Evolutionary conservation across 2,113 vertebrate genomes (phyloP).

Genomic region (Psammodynastes pulverulentus): DNA sequence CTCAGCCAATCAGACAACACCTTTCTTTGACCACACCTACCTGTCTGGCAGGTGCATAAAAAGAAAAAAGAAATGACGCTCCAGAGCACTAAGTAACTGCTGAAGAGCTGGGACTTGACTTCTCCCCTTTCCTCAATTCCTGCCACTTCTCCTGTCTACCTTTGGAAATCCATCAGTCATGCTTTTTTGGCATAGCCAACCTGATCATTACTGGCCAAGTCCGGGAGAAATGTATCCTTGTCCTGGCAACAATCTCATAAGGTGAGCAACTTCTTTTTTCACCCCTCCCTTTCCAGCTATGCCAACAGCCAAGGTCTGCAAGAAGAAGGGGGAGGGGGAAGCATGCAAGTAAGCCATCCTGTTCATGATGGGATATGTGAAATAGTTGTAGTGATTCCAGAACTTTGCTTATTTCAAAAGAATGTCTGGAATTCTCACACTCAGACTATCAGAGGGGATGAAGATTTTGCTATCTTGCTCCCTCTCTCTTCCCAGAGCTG

Average conservation of each 20-base stretch:
- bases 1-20: background rate
- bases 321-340: too few relatives aligned
- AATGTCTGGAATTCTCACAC: background rate
- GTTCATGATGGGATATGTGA: background rate
- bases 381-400: background rate
- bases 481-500: background rate
- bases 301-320: background rate
- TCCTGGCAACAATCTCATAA: constrained; percentile 38
- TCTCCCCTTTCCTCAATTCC: background rate
- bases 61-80: background rate
- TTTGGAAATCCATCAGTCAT: constrained; percentile 25
- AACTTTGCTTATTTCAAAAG: background rate
- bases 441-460: background rate
- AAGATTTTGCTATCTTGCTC: background rate
- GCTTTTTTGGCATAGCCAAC: constrained; percentile 63
- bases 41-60: constrained; percentile 11
- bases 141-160: background rate
- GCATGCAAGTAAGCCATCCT: background rate
- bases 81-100: background rate
- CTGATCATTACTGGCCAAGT: constrained; percentile 51
- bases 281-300: too few relatives aligned
- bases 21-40: constrained; percentile 1
- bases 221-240: constrained; percentile 44
- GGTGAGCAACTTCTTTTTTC: constrained; percentile 31
- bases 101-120: background rate